Evolutionary conservation across 2,888 invertebrate genomes (phyloP), one percentile per base, ranked within the genome.

Genomic region (Philaethria dido): DNA sequence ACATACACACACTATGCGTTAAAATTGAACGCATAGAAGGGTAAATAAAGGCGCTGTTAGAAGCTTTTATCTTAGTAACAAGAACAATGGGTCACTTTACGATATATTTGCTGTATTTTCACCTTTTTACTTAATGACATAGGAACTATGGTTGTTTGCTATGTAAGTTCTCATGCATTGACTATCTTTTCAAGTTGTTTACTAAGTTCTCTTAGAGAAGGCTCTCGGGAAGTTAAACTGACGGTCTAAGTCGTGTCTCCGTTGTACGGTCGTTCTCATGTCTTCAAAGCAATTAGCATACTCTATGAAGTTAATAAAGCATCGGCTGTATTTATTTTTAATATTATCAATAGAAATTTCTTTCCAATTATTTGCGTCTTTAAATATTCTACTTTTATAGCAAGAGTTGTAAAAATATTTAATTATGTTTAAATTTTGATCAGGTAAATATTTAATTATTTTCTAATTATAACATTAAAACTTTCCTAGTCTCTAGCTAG

Each of bases 251-350:
- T 69, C 70, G 64, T 74, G 73, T 74, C 72, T 69, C 69, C 67
- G 69, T 70, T 72, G 69, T 74, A 71, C 72, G 72, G 67, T 66
- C 70, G 73, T 78, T 65, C 76, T 77, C 77, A 74, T 77, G 78
- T 78, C 79, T 77, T 75, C 73, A 76, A 79, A 75, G 77, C 80
- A 83, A 85, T 85, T 85, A 86, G 78, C 85, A 81, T 81, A 81
- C 68, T 73, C 75, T 77, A 74, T 75, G 75, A 66, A 73, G 67
- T 74, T 69, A 70, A 66, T 75, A 74, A 74, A 72, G 77, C 72
- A 72, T 18, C 20, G 13, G 22, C 9, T n/a, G 4, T 39, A 55
- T 8, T 22, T 33, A 8, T 33, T 33, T 8, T 33, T 33, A 33
- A 6, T 5, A 8, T 33, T 33, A n/a, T n/a, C n/a, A n/a, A n/a